Conservation (phyloP, 92 coral and sea anemone genomes). For the Hydrozoanthus gracilis region DNA sequence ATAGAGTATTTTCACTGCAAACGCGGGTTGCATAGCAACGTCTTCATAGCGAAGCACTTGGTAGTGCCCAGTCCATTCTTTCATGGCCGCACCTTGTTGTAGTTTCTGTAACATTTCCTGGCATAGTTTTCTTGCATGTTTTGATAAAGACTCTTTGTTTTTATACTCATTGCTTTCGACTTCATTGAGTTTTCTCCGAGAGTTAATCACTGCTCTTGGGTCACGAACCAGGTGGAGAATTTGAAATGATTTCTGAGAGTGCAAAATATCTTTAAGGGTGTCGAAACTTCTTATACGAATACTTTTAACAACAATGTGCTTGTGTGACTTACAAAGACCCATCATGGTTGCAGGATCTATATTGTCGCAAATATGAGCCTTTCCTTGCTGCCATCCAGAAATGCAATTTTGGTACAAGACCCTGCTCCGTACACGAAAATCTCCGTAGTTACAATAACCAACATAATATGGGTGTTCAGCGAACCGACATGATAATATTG, state of each 20-base stretch:
- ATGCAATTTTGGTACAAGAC: constrained; percentile 12
- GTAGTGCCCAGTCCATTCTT: constrained; percentile 53
- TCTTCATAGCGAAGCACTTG: constrained; percentile 77
- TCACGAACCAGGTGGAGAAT: constrained; percentile 78
- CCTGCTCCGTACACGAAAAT: constrained; percentile 33
- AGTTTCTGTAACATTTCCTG: constrained; percentile 58
- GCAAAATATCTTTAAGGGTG: constrained; percentile 40
- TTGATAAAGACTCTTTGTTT: constrained; percentile 5
- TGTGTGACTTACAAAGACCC: constrained; percentile 61
- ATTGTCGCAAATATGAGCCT: constrained; percentile 18
- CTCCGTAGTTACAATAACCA: constrained; percentile 12
- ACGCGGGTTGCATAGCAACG: constrained; percentile 63
- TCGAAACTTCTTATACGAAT: constrained; percentile 58
- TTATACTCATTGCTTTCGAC: constrained; percentile 5
- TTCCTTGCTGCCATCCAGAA: neutral
- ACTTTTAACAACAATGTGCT: constrained; percentile 64
- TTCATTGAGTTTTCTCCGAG: constrained; percentile 50
- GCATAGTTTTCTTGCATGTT: constrained; percentile 68
- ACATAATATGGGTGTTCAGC: constrained; percentile 71
- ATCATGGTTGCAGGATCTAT: constrained; percentile 55
- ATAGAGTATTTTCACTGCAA: constrained; percentile 63
- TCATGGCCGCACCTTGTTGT: constrained; percentile 62
- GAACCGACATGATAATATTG: constrained; percentile 66
- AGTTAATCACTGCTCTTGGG: constrained; percentile 81
- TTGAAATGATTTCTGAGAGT: constrained; percentile 43